phyloP scores from a whole-genome alignment of 2,888 invertebrate genomes.

The Xanthia togata region DNA sequence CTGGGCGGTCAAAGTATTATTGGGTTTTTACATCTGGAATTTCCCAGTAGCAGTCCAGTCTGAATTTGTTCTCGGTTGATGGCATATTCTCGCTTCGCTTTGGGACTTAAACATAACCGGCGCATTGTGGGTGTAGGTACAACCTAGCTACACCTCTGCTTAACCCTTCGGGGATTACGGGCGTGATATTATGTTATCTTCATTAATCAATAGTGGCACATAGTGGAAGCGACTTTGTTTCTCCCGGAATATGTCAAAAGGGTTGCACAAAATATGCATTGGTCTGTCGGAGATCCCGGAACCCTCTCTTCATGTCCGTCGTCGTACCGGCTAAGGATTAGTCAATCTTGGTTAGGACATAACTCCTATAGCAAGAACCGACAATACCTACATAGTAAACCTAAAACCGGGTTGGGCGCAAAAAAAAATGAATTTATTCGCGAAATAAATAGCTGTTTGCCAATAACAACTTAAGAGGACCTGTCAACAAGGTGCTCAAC shows the following conservation, averaged over 20 bases:
- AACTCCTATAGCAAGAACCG: background rate
- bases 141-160: background rate
- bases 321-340: background rate
- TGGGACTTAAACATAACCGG: background rate
- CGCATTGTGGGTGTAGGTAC: background rate
- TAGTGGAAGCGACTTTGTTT: slow-evolving; percentile 9
- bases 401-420: background rate
- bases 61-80: background rate
- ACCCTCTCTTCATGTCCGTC: background rate
- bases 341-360: background rate
- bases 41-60: background rate
- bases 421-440: background rate
- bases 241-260: slow-evolving; percentile 21
- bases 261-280: slow-evolving; percentile 15
- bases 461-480: slow-evolving; percentile 11
- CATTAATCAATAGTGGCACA: background rate
- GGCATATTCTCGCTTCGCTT: too few relatives aligned
- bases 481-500: slow-evolving; percentile 23
- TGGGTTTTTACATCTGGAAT: background rate
- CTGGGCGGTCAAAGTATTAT: background rate
- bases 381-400: background rate
- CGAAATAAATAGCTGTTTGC: slow-evolving; percentile 34
- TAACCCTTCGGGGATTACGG: too few relatives aligned
- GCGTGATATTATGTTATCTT: background rate
- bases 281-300: background rate